Evolutionary conservation across 2,113 vertebrate species (phyloP).

Genomic region (Ptyas mucosa): DNA sequence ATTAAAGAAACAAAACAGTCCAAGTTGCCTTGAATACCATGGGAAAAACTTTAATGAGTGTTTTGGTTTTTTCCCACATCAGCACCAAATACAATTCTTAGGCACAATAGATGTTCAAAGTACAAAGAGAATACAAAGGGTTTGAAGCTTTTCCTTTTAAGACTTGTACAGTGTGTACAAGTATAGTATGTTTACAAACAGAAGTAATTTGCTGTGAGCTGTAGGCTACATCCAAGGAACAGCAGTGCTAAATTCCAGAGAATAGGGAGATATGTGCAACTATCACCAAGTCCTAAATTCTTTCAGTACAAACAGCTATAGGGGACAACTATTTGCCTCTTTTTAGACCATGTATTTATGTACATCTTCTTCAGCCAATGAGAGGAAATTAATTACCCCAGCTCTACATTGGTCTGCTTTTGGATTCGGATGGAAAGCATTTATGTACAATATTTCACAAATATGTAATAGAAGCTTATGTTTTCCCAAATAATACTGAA

Average conservation of each 20-base stretch:
- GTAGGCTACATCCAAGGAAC: not conserved
- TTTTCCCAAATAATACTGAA: not conserved
- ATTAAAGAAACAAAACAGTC: not conserved
- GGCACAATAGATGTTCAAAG: not conserved
- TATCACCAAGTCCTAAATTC: not conserved
- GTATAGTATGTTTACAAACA: not conserved
- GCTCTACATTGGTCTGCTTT: not conserved
- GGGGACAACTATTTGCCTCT: not conserved
- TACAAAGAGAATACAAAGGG: not conserved
- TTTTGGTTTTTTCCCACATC: not conserved
- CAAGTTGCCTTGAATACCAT: not conserved
- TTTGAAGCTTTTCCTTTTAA: not conserved
- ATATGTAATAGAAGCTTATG: not conserved
- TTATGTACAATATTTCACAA: not conserved
- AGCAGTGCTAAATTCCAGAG: not conserved
- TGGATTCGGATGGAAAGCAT: not conserved
- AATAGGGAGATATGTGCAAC: not conserved
- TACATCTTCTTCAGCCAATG: not conserved
- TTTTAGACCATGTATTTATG: not conserved
- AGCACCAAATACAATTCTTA: not conserved
- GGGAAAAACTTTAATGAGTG: not conserved
- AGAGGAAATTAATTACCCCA: not conserved
- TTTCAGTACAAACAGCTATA: not conserved
- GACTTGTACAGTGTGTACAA: not conserved
- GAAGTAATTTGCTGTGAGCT: not conserved